Base-by-base conservation (phyloP, 2,113 vertebrate genomes). In the Engraulis encrasicolus region DNA sequence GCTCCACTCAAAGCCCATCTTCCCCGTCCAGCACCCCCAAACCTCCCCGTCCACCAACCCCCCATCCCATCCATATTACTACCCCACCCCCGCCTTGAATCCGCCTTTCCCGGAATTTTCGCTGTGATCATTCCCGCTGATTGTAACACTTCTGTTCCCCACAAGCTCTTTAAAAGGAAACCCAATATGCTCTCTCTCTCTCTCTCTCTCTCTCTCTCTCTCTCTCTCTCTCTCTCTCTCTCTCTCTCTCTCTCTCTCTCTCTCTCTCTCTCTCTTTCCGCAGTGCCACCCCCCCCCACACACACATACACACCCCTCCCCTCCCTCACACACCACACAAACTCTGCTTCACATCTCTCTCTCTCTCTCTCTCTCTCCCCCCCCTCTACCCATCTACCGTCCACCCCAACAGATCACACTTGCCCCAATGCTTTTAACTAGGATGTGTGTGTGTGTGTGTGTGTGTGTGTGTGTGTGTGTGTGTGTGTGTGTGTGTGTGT, bases 161-260 rank as follows among this genome's bases (percentile, higher is more conserved):
- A 93, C 94, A 95, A 66, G 94, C 93, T 95, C 94, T 96, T 95
- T 95, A 94, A 93, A 94, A 84, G 88, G 95, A 93, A 95, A 96
- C 85, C 18, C 52, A 92, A 95, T 93, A 74, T 87, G 89, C 86
- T 90, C 83, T 86, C 90, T 89, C 58, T 66, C 58, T 27, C 9
- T 27, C 23, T n/a, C 58, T 2, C 50, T 7, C 23, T 66, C 23
- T 66, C 58, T 31, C n/a, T n/a, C n/a, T n/a, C n/a, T n/a, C n/a
- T n/a, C n/a, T n/a, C n/a, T n/a, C n/a, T n/a, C n/a, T n/a, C n/a
- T n/a, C n/a, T n/a, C n/a, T n/a, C n/a, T n/a, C n/a, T n/a, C n/a
- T n/a, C n/a, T n/a, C n/a, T n/a, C n/a, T n/a, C n/a, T n/a, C n/a
- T n/a, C n/a, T n/a, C n/a, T n/a, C n/a, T n/a, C n/a, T n/a, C n/a